phyloP scores from a whole-genome alignment of 2,113 vertebrate species.

The Alligator sinensis region DNA sequence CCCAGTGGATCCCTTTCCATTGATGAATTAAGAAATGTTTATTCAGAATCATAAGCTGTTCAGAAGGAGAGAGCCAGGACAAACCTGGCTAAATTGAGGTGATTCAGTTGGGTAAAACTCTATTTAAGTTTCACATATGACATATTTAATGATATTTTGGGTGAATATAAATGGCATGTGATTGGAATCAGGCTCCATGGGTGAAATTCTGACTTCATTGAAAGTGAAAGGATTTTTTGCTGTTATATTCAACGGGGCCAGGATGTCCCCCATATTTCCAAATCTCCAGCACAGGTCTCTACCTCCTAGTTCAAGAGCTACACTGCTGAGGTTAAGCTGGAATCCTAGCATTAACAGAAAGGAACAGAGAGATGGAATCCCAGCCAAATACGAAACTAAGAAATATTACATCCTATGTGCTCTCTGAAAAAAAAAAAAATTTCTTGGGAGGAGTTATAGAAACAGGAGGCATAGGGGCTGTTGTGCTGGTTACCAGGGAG shows the following conservation, averaged over 20 bases:
- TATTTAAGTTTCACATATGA: neutral
- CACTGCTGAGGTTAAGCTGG: no score
- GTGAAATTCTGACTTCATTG: neutral
- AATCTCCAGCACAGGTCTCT: neutral
- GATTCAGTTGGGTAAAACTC: neutral
- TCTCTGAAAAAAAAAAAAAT: neutral
- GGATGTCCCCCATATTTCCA: neutral
- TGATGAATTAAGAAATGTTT: conserved; percentile 1
- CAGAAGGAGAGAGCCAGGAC: neutral
- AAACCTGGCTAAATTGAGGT: neutral
- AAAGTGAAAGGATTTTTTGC: neutral
- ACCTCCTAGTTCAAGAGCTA: neutral
- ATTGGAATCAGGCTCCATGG: neutral
- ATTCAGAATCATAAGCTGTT: conserved; percentile 2
- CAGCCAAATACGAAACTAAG: no score
- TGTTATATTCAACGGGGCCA: no score
- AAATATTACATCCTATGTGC: no score
- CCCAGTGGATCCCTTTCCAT: neutral
- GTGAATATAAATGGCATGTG: neutral
- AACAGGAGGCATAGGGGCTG: accelerated
- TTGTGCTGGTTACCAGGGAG: accelerated
- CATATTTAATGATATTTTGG: no score
- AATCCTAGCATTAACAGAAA: neutral
- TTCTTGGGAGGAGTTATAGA: neutral
- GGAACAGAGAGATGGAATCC: neutral